phyloP scores from a whole-genome alignment of 2,888 invertebrate genomes.

The Prostheceraeus crozeri region DNA sequence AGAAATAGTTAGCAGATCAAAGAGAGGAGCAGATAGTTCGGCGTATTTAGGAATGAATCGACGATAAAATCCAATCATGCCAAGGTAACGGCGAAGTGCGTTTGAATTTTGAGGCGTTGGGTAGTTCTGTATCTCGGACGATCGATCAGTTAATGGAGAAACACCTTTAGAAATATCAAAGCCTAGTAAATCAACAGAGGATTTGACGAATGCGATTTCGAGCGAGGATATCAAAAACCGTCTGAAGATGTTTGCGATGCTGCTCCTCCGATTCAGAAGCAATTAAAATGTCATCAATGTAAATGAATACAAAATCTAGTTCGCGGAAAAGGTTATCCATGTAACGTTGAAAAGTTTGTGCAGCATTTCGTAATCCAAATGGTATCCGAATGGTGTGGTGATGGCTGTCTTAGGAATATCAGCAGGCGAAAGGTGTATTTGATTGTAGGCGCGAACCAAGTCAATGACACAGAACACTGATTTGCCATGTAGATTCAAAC shows the following conservation, averaged over 20 bases:
- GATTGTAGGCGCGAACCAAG: constrained; percentile 31
- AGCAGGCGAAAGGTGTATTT: constrained; percentile 23
- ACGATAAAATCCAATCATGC: constrained; percentile 42
- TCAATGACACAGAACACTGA: no score
- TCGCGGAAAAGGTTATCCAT: not conserved
- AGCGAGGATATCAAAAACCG: no score
- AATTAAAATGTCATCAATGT: constrained; percentile 7
- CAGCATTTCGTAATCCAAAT: constrained; percentile 26
- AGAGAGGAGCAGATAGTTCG: constrained; percentile 11
- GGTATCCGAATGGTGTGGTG: constrained; percentile 35
- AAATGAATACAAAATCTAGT: not conserved
- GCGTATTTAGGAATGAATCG: constrained; percentile 39
- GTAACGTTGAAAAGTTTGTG: constrained; percentile 30
- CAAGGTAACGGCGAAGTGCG: no score
- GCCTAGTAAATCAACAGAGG: no score
- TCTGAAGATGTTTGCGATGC: no score
- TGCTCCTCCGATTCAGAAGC: constrained; percentile 15
- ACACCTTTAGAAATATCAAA: no score
- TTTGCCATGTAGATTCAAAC: no score
- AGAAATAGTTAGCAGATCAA: no score
- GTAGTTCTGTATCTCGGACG: no score
- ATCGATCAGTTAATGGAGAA: no score
- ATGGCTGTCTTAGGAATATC: constrained; percentile 33
- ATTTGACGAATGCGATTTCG: no score
- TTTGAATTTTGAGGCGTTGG: no score